Percentiles rank a stretch among this genome's conserved stretches.
Evolutionary conservation across 2,797 vertebrate genomes (phyloP).

Genomic region (Helarctos malayanus): DNA sequence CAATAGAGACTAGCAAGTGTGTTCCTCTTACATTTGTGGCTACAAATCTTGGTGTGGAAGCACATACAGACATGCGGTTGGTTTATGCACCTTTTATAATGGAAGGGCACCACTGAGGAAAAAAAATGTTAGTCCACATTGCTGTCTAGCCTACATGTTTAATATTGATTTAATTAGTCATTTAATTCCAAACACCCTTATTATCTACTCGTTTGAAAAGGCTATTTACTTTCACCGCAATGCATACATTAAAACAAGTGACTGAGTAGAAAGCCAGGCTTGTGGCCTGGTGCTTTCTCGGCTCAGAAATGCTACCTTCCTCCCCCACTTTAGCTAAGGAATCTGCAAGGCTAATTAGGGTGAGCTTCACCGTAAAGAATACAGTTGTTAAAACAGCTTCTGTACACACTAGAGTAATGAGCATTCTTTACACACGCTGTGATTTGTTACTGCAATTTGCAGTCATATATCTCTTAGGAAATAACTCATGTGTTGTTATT

Average conservation of each 20-base stretch:
- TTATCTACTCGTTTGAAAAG: slow-evolving; percentile 85
- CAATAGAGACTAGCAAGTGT: slow-evolving; percentile 41
- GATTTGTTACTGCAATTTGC: slow-evolving; percentile 97
- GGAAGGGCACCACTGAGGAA: not conserved
- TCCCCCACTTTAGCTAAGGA: slow-evolving; percentile 88
- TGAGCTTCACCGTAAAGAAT: slow-evolving; percentile 96
- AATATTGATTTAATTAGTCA: slow-evolving; percentile 86
- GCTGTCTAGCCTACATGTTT: slow-evolving; percentile 77
- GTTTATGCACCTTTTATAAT: not conserved
- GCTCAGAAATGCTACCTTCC: slow-evolving; percentile 81
- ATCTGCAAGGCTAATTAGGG: slow-evolving; percentile 99
- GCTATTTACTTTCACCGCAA: slow-evolving; percentile 82
- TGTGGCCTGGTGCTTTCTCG: slow-evolving; percentile 82
- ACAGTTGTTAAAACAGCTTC: slow-evolving; percentile 98
- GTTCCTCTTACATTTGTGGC: not conserved
- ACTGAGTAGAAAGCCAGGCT: slow-evolving; percentile 85
- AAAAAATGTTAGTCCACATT: slow-evolving; percentile 64
- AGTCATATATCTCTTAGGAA: slow-evolving; percentile 97
- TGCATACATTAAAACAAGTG: slow-evolving; percentile 82
- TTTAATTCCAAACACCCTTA: slow-evolving; percentile 83
- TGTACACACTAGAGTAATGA: slow-evolving; percentile 96
- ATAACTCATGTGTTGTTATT: slow-evolving; percentile 97
- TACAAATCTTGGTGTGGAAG: not conserved
- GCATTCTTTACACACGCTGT: slow-evolving; percentile 93
- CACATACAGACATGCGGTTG: not conserved